A percentile compares a stretch with the other conserved stretches of the same genome.
Evolutionary conservation across 2,113 vertebrate species (phyloP).

Genomic region (Callospermophilus lateralis): DNA sequence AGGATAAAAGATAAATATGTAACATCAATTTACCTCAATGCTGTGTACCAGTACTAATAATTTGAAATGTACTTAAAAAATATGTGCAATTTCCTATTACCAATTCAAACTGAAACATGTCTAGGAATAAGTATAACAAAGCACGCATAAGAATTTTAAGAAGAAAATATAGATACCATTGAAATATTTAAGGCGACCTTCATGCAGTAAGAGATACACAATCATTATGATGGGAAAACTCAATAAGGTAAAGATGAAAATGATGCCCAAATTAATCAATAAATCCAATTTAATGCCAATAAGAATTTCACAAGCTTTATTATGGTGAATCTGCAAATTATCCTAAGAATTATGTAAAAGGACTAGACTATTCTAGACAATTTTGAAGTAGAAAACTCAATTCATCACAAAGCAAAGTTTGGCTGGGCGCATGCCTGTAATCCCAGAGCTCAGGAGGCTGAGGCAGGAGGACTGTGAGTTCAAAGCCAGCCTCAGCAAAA

Average conservation of each 20-base stretch:
- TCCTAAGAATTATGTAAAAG: not conserved
- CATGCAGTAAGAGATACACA: not conserved
- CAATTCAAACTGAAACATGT: not conserved
- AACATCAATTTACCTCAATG: not conserved
- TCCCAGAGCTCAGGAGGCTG: too few relatives aligned
- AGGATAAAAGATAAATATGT: not conserved
- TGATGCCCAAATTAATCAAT: not conserved
- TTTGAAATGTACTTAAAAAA: conserved; percentile 8
- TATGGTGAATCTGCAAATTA: not conserved
- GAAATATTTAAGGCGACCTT: not conserved
- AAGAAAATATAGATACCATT: not conserved
- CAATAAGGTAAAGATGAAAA: not conserved
- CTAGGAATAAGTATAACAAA: not conserved
- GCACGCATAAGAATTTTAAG: not conserved
- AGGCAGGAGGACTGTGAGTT: too few relatives aligned
- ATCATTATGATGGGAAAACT: not conserved
- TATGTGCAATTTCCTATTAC: not conserved
- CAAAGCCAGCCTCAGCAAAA: too few relatives aligned
- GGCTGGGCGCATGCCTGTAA: too few relatives aligned
- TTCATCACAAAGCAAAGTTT: not conserved
- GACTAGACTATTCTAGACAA: not conserved
- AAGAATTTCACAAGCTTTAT: not conserved
- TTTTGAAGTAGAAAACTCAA: not conserved
- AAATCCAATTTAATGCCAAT: not conserved
- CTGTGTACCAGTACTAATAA: not conserved